These are phyloP conservation scores for Catharus ustulatus DNA, from an alignment of 2,797 vertebrate species.

Conservation along the genomic window DNA sequence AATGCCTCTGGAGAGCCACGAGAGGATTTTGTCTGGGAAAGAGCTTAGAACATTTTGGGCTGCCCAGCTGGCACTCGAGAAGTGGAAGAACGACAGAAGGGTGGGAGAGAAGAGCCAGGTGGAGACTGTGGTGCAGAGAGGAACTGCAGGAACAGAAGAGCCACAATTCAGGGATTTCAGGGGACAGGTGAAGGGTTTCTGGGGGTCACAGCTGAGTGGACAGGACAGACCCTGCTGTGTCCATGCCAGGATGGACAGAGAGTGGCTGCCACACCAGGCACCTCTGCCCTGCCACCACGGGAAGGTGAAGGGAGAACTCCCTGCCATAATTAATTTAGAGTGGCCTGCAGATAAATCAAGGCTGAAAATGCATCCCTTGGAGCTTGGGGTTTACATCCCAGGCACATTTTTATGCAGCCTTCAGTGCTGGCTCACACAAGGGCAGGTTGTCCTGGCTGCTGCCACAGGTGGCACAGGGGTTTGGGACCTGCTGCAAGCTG, in stretches of 20 bases:
- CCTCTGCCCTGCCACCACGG: background rate
- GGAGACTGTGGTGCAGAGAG: background rate
- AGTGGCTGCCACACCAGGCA: background rate
- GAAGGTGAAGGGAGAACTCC: background rate
- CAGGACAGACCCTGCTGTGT: background rate
- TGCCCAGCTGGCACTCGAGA: background rate
- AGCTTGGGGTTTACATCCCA: background rate
- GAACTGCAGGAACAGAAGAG: accelerated
- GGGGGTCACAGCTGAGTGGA: accelerated
- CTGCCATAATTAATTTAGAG: background rate
- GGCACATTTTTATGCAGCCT: background rate
- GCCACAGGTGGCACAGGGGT: background rate
- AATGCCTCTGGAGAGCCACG: background rate
- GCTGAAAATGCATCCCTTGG: background rate
- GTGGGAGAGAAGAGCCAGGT: background rate
- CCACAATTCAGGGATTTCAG: accelerated
- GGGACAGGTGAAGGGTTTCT: background rate
- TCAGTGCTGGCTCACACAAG: background rate
- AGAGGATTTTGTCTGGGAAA: background rate
- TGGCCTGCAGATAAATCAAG: background rate
- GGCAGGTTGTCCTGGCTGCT: background rate
- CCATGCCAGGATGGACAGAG: accelerated
- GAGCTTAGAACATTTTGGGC: background rate
- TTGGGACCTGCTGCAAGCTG: background rate
- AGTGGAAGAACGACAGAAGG: background rate